phyloP scores from a whole-genome alignment of 30 jellyfish, hydroid and myxozoan genomes.

The Sanderia malayensis region DNA sequence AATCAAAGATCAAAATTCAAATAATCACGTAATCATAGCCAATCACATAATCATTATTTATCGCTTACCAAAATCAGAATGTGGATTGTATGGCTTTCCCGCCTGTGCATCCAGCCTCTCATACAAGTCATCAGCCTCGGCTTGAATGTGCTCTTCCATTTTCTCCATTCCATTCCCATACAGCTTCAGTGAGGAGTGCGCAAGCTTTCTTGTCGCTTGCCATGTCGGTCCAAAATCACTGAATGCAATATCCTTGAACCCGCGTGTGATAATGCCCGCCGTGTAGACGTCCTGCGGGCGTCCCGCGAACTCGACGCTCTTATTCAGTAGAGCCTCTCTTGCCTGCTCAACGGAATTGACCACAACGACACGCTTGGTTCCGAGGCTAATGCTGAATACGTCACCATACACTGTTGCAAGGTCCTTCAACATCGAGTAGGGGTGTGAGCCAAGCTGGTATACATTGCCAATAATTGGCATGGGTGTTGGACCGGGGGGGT shows the following conservation, averaged over 20 bases:
- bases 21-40: neutral
- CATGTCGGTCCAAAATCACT: slow-evolving; percentile 55
- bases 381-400: slow-evolving; percentile 71
- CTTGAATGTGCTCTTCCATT: slow-evolving; percentile 43
- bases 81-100: slow-evolving; percentile 49
- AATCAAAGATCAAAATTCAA: too few relatives aligned
- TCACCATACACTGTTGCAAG: slow-evolving; percentile 67
- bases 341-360: slow-evolving; percentile 57
- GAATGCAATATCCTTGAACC: slow-evolving; percentile 54
- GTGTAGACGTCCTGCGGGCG: slow-evolving; percentile 60
- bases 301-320: slow-evolving; percentile 62
- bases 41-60: neutral
- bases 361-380: slow-evolving; percentile 65
- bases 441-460: slow-evolving; percentile 37
- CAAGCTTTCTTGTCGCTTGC: slow-evolving; percentile 45
- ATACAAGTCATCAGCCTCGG: slow-evolving; percentile 37
- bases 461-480: slow-evolving; percentile 77
- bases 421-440: slow-evolving; percentile 28
- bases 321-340: slow-evolving; percentile 64
- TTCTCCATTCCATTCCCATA: slow-evolving; percentile 55
- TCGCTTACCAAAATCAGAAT: slow-evolving; percentile 36
- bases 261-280: slow-evolving; percentile 50
- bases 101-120: slow-evolving; percentile 14
- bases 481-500: slow-evolving; percentile 93
- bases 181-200: slow-evolving; percentile 45